phyloP scores from a whole-genome alignment of 2,113 vertebrate genomes.

The Leptodactylus fuscus region DNA sequence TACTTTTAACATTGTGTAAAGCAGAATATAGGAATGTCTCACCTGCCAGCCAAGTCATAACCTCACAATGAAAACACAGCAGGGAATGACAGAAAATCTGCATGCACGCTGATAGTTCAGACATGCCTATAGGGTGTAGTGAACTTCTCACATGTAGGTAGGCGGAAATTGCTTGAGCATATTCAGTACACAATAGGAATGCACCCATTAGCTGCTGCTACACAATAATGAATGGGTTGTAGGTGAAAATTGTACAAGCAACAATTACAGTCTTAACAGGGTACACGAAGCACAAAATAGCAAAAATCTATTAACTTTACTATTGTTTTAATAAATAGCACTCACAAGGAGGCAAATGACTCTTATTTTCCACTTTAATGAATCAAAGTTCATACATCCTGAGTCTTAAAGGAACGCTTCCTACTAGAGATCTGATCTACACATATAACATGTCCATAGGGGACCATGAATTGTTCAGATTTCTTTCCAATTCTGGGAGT shows the following conservation, averaged over 20 bases:
- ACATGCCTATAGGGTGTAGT: conserved; percentile 8
- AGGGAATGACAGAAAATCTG: background rate
- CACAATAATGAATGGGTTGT: conserved; percentile 3
- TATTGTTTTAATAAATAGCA: background rate
- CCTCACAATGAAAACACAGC: background rate
- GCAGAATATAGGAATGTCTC: conserved; percentile 10
- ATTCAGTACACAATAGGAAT: conserved; percentile 7
- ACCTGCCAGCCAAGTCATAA: conserved; percentile 18
- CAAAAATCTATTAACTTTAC: background rate
- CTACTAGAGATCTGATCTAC: no score
- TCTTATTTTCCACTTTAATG: background rate
- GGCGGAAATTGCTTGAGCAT: background rate
- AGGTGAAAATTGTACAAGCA: background rate
- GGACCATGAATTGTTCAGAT: no score
- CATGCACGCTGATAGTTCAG: conserved; percentile 15
- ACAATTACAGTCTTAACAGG: conserved; percentile 7
- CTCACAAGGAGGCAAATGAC: background rate
- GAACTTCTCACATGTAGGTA: conserved; percentile 15
- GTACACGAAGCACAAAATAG: background rate
- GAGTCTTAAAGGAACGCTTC: no score
- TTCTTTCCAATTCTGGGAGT: no score
- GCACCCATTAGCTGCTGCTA: conserved; percentile 17
- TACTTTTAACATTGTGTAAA: background rate
- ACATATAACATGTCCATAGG: no score
- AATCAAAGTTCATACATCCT: background rate